Conservation (phyloP, 2,888 invertebrate genomes). For the Hesperia comma region DNA sequence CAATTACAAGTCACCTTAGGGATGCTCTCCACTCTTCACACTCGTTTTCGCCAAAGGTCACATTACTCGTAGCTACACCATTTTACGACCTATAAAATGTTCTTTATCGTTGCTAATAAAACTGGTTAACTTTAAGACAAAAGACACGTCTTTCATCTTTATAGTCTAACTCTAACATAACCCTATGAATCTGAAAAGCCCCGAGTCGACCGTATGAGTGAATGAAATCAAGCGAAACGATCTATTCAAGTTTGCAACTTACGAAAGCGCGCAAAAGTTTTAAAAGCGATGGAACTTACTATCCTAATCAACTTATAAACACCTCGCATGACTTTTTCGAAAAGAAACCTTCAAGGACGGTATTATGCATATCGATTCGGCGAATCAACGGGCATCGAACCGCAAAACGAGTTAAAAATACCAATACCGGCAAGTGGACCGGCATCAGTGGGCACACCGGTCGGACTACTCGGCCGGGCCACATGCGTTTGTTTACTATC, state of each 20-base stretch:
- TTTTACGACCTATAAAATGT: conserved; percentile 68
- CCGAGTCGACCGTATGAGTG: conserved; percentile 49
- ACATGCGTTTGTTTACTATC: conserved; percentile 84
- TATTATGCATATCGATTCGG: conserved; percentile 81
- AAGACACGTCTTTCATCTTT: conserved; percentile 51
- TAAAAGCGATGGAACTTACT: conserved; percentile 52
- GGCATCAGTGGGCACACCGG: conserved; percentile 81
- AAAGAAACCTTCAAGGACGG: conserved; percentile 71
- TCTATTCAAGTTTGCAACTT: conserved; percentile 70
- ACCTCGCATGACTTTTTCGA: conserved; percentile 60
- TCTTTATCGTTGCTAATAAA: conserved; percentile 65
- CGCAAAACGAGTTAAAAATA: conserved; percentile 82
- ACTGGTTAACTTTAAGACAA: conserved; percentile 48
- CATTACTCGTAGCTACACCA: conserved; percentile 59
- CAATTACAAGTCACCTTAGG: conserved; percentile 56
- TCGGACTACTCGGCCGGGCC: conserved; percentile 72
- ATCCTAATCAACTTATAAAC: conserved; percentile 55
- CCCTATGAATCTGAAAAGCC: conserved; percentile 59
- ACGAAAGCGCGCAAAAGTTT: conserved; percentile 57
- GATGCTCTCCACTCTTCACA: conserved; percentile 50
- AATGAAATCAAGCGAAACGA: conserved; percentile 52
- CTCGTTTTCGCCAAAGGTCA: conserved; percentile 65
- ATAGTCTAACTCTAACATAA: conserved; percentile 50
- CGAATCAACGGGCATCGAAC: conserved; percentile 81
- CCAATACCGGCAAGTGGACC: conserved; percentile 72